Base-by-base conservation (phyloP, 1,140 invertebrate genomes). In the Eueides isabella region DNA sequence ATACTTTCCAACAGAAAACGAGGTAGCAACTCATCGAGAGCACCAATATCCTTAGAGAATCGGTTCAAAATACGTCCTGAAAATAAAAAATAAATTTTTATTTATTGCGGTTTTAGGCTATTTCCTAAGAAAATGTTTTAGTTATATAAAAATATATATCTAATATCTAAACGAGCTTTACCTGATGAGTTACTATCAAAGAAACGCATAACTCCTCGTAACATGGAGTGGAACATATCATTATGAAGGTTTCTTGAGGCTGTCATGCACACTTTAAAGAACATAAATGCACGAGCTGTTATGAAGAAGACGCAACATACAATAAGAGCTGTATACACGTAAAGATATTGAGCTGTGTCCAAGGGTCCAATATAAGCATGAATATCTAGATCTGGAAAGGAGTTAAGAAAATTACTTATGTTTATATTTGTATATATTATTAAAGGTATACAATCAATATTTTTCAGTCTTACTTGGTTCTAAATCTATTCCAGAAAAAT, bases 21-120 rank as follows among this genome's bases (percentile, higher is more conserved):
- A 71, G 98, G 98, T 14, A 99, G 91, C 2, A 96, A 86, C 90
- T 99, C 98, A 86, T 99, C 98, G 48, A 97, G 93, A 12, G 95
- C 94, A 1, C 97, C 96, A 78, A 97, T 95, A 77, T 97, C 96
- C 84, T 97, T 97, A 0, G 96, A 95, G 81, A 97, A 97, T 67
- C 96, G 88, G 81, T 97, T 97, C 0, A 97, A 81, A 61, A 96
- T 96, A 76, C 96, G 91, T 9, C 96, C 96, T 81, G 94, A 93
- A 80, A 84, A 63, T 67, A 67, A 11, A 35, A 48, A 19, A 71
- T 0, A n/a, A n/a, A n/a, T n/a, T n/a, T n/a, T n/a, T n/a, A n/a
- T n/a, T n/a, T n/a, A n/a, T n/a, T n/a, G n/a, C n/a, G n/a, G n/a
- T 19, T 44, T 19, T 19, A 38, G 3, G 4, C 4, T 38, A 14